phyloP scores from a whole-genome alignment of 2,888 invertebrate genomes.

The Dicyrtoma fusca region DNA sequence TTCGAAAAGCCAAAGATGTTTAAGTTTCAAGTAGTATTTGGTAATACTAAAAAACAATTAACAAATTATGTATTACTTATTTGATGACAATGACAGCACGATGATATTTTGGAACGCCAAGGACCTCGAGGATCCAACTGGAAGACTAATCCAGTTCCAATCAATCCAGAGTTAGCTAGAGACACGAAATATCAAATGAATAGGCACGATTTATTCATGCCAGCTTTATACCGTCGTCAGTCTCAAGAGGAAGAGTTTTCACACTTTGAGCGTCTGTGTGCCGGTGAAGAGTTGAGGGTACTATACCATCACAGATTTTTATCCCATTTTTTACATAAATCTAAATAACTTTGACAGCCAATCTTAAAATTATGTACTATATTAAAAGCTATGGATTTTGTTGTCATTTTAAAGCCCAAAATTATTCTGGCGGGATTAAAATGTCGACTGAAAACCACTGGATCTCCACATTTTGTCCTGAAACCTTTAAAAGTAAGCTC shows the following conservation, averaged over 20 bases:
- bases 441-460: slow-evolving; percentile 46
- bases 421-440: slow-evolving; percentile 46
- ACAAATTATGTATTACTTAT: slow-evolving; percentile 1
- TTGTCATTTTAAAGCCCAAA: slow-evolving; percentile 42
- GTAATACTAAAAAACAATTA: not conserved
- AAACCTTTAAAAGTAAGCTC: slow-evolving; percentile 53
- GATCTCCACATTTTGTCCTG: slow-evolving; percentile 45
- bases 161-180: slow-evolving; percentile 53
- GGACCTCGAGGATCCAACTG: slow-evolving; percentile 57
- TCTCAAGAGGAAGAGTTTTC: slow-evolving; percentile 58
- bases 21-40: not conserved
- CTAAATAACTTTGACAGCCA: not conserved
- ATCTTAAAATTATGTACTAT: not conserved
- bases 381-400: not conserved
- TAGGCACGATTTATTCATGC: slow-evolving; percentile 42
- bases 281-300: slow-evolving; percentile 58
- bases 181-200: slow-evolving; percentile 53
- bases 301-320: slow-evolving; percentile 13
- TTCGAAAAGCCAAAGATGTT: too few species aligned
- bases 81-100: slow-evolving; percentile 56
- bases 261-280: slow-evolving; percentile 58
- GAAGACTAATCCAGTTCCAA: slow-evolving; percentile 57
- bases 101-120: slow-evolving; percentile 57
- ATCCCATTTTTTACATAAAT: not conserved
- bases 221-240: slow-evolving; percentile 55